A percentile compares a stretch with the other conserved stretches of the same genome.
Evolutionary conservation across 92 coral and sea anemone species (phyloP).

Genomic region (Bergia puertoricense): DNA sequence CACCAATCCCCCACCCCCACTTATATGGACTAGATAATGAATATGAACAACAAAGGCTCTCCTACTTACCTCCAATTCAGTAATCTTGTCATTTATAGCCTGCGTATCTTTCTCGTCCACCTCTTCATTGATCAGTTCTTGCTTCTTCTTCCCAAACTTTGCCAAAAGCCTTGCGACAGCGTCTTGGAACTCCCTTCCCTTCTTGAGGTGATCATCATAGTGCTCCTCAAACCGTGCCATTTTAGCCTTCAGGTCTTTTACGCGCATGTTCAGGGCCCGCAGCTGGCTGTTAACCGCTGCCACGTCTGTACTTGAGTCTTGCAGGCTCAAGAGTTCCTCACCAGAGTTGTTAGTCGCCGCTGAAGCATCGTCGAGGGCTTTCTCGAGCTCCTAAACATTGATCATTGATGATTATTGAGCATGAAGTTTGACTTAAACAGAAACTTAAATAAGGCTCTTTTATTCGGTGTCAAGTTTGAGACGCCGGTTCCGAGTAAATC

Average conservation of each 20-base stretch:
- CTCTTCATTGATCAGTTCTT: conserved; percentile 57
- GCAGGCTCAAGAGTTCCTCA: conserved; percentile 67
- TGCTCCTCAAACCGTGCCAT: conserved; percentile 84
- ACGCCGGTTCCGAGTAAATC: no score
- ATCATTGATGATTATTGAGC: neutral
- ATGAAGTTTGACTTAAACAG: no score
- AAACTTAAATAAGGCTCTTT: neutral
- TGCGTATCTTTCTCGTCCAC: conserved; percentile 73
- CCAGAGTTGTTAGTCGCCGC: conserved; percentile 63
- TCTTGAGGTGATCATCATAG: conserved; percentile 83
- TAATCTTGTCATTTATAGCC: conserved; percentile 67
- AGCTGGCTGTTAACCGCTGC: conserved; percentile 82
- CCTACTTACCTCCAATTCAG: conserved; percentile 77
- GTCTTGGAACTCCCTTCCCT: conserved; percentile 76
- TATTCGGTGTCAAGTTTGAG: no score
- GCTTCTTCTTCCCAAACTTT: conserved; percentile 80
- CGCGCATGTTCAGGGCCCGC: conserved; percentile 85
- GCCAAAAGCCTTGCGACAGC: conserved; percentile 84
- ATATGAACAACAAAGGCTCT: neutral
- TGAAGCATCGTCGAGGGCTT: conserved; percentile 56
- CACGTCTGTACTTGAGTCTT: conserved; percentile 78
- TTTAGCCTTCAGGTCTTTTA: conserved; percentile 74
- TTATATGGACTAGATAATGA: no score
- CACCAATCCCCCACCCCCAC: no score
- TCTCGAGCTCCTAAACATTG: conserved; percentile 56